Base-by-base conservation (phyloP, 2,113 vertebrate genomes). In the Albula glossodonta region DNA sequence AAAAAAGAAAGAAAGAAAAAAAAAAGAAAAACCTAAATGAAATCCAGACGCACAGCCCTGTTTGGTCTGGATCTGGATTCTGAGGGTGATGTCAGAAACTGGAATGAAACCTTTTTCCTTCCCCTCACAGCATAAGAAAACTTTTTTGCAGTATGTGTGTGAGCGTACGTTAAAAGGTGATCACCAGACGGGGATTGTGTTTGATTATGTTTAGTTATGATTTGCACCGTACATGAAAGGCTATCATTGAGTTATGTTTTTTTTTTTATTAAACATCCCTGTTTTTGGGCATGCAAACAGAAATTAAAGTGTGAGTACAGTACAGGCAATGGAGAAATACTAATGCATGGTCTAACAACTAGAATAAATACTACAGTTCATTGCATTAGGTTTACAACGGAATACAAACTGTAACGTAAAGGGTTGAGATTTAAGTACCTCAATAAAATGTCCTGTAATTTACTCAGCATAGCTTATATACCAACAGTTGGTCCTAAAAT, bases 1-100 rank as follows among this genome's bases (percentile, higher is more conserved):
- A 83, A 88, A 41, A 84, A 87, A 88, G 84, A 31, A 6, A 74
- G 84, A 60, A 78, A 86, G 87, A 84, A 81, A 83, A 83, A 50
- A 78, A 56, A 48, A 15, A 79, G 78, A 83, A 70, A 63, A 80
- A 86, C 86, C 83, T 88, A 93, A 96, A 95, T 91, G 91, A 94
- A 90, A 95, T 93, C 90, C 95, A 96, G 94, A 95, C 90, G 81
- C 91, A 92, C 88, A 63, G 88, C 92, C 90, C 88, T 92, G 91
- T 95, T 95, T 95, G 93, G 93, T 94, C 92, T 94, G 93, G 88
- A 92, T 77, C 80, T 82, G 87, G 85, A 52, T 70, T 53, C 88
- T 89, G 87, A 92, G 85, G 87, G 91, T 94, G 93, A 95, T 92
- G 94, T 94, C 93, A 95, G 90, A 83, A 83, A 91, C 81, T 87